Conservation (phyloP, 2,888 invertebrate genomes). For the Miltochrista miniata region DNA sequence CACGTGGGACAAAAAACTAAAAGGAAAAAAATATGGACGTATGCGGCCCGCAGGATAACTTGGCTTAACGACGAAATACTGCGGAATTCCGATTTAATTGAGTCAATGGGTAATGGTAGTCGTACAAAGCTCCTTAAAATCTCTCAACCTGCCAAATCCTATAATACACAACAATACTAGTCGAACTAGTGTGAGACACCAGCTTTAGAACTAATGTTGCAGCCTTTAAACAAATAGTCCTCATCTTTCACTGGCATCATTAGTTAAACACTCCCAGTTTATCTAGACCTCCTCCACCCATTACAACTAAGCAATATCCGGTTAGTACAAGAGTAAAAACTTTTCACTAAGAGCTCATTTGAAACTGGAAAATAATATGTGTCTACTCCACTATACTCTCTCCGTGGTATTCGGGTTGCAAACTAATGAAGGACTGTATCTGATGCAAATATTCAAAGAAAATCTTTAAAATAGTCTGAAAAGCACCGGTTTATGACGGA, state of each 20-base stretch:
- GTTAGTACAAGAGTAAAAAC: slow-evolving; percentile 18
- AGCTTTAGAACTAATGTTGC: slow-evolving; percentile 26
- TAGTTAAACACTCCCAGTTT: slow-evolving; percentile 52
- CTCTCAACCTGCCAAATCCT: too few relatives aligned
- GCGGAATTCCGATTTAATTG: too few relatives aligned
- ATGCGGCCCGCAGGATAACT: too few relatives aligned
- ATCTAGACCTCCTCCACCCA: slow-evolving; percentile 28
- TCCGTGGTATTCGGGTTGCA: slow-evolving; percentile 47
- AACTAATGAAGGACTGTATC: slow-evolving; percentile 52
- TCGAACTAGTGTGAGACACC: slow-evolving; percentile 10
- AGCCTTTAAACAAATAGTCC: slow-evolving; percentile 58
- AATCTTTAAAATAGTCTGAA: slow-evolving; percentile 17
- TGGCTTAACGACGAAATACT: too few relatives aligned
- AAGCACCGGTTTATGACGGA: too few relatives aligned
- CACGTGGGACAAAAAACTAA: too few relatives aligned
- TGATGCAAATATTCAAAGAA: slow-evolving; percentile 35
- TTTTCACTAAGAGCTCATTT: slow-evolving; percentile 28
- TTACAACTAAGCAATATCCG: slow-evolving; percentile 4
- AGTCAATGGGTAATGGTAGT: too few relatives aligned
- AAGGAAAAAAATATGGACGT: too few relatives aligned
- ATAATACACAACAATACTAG: too few relatives aligned
- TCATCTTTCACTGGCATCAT: slow-evolving; percentile 62
- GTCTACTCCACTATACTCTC: slow-evolving; percentile 41
- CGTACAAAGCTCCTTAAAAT: too few relatives aligned
- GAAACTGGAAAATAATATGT: slow-evolving; percentile 42